Base-by-base conservation (phyloP, 2,888 invertebrate species). In the Dryadula phaetusa region DNA sequence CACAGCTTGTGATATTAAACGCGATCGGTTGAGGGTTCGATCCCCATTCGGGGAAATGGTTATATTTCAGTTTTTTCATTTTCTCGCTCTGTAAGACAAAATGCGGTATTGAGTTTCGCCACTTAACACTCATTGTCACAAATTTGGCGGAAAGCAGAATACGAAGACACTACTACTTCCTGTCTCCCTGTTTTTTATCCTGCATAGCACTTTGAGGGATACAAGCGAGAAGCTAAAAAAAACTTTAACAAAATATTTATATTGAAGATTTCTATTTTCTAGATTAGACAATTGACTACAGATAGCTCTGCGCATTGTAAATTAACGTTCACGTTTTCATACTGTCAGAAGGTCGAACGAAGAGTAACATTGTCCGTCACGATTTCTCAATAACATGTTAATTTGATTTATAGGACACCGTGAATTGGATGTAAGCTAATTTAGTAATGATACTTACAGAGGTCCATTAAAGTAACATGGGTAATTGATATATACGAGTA, bases 381-480 rank as follows among this genome's bases (percentile, higher is more conserved):
- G 86, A 85, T 82, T 86, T 84, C 81, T 81, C 82, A 70, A 66
- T 74, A 73, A 69, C 72, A 76, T 79, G 75, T 83, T 87, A 90
- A 89, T 88, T 85, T 64, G 82, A 87, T 89, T 88, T 75, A 75
- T 78, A 83, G 75, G 68, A 74, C 78, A 76, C 77, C 80, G 87
- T 81, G 75, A 89, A 88, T 84, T 83, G 79, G 69, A 72, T 74
- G 70, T 64, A 70, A 70, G 79, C 79, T 82, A 82, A 82, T 82
- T 77, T 75, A 72, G 73, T 77, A 77, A 76, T 75, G 69, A 77
- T 78, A 72, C 63, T 56, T 44, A 62, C 32, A n/a, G 32, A 32
- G 66, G 28, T 66, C 20, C 46, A 60, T 47, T 32, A 37, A 7
- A 20, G 8, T 37, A 20, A 22, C 12, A 20, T 46, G 14, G 8